phyloP scores from a whole-genome alignment of 35 echinoderm and acorn worm species.

The Patiria miniata region DNA sequence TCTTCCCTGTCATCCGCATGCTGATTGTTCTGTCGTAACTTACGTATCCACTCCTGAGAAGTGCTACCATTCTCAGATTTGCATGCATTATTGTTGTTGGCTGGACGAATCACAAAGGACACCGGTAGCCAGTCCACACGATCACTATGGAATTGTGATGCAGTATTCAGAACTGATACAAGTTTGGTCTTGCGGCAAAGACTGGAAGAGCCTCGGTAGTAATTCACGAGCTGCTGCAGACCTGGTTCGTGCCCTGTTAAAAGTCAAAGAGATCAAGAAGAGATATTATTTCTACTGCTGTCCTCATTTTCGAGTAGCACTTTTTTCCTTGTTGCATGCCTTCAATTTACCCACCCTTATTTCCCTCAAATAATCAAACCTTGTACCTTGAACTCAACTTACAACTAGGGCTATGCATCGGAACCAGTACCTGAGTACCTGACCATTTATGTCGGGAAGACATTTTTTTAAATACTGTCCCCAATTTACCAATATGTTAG shows the following conservation, averaged over 20 bases:
- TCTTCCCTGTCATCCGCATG: conserved; percentile 60
- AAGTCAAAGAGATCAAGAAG: not conserved
- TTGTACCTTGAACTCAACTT: no score
- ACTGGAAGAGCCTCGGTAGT: conserved; percentile 58
- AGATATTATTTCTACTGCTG: not conserved
- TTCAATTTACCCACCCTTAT: no score
- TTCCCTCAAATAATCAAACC: no score
- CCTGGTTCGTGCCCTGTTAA: conserved; percentile 70
- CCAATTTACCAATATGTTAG: no score
- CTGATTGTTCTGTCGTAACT: conserved; percentile 1
- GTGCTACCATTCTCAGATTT: not conserved
- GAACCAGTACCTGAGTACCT: no score
- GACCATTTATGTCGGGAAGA: no score
- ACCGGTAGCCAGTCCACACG: conserved; percentile 43
- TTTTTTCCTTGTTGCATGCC: no score
- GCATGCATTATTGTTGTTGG: not conserved
- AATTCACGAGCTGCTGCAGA: conserved; percentile 65
- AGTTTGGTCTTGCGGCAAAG: conserved; percentile 58
- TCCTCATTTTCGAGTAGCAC: no score
- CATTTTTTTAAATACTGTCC: no score
- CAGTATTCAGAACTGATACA: conserved; percentile 29
- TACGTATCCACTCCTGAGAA: not conserved
- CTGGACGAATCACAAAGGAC: conserved; percentile 58
- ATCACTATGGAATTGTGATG: not conserved
- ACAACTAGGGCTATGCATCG: no score